Percentiles rank a stretch among this genome's conserved stretches.
Conservation (phyloP, 2,113 vertebrate species). For the Leptodactylus fuscus region DNA sequence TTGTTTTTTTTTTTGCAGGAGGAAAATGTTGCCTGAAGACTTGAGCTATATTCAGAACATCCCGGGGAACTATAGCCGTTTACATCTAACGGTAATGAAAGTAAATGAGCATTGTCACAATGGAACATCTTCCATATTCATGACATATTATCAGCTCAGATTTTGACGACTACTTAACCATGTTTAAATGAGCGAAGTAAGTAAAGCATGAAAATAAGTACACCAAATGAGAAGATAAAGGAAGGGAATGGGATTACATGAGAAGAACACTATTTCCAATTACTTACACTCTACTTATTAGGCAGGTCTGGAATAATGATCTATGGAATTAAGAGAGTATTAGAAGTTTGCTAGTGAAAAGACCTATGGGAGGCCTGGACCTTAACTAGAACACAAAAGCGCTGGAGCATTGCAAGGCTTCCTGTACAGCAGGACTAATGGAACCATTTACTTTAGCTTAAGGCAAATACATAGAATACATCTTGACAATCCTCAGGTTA, state of each 20-base stretch:
- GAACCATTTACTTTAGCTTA: neutral
- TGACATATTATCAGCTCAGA: slow-evolving; percentile 56
- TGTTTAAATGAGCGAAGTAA: slow-evolving; percentile 56
- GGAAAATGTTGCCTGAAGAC: slow-evolving; percentile 16
- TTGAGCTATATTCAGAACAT: slow-evolving; percentile 32
- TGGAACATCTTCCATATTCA: slow-evolving; percentile 59
- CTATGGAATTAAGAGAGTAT: slow-evolving; percentile 47
- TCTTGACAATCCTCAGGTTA: neutral
- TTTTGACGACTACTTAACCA: slow-evolving; percentile 57
- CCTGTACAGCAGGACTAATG: neutral
- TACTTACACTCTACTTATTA: slow-evolving; percentile 50
- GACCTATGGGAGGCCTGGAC: slow-evolving; percentile 17
- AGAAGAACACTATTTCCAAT: slow-evolving; percentile 54
- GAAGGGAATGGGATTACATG: slow-evolving; percentile 52
- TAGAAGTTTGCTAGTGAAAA: neutral
- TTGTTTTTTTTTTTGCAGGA: neutral
- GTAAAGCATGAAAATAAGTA: slow-evolving; percentile 58
- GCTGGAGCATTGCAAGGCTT: neutral
- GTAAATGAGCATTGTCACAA: slow-evolving; percentile 56
- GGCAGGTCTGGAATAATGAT: slow-evolving; percentile 29
- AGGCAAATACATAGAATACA: neutral
- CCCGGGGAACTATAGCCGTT: slow-evolving; percentile 20
- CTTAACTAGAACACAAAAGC: slow-evolving; percentile 16
- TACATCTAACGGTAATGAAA: slow-evolving; percentile 46
- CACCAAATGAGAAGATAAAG: slow-evolving; percentile 55